These are phyloP conservation scores for Platysteira castanea DNA, from an alignment of 2,113 vertebrate genomes.

Conservation along the genomic window DNA sequence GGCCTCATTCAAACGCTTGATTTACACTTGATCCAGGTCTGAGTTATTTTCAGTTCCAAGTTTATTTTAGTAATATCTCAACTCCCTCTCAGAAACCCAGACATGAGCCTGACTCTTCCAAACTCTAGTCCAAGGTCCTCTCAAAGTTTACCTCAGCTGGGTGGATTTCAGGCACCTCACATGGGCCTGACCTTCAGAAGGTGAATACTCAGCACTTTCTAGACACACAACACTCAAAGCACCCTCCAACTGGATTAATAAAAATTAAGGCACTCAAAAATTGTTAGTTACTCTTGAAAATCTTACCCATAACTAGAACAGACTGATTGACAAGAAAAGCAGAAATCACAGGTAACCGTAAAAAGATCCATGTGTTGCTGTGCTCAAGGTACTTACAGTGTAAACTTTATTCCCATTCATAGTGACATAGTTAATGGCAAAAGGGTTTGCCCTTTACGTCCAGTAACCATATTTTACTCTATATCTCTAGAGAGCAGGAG, in stretches of 20 bases:
- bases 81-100: background rate
- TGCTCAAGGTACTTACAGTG: background rate
- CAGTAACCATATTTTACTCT: constrained; percentile 28
- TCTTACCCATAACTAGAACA: background rate
- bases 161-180: background rate
- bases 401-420: constrained; percentile 36
- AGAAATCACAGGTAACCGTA: background rate
- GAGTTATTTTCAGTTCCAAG: background rate
- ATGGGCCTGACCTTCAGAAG: background rate
- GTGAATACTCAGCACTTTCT: background rate
- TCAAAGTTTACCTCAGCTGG: background rate
- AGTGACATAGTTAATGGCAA: constrained; percentile 21
- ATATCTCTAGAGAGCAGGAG: constrained; percentile 15
- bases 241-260: background rate
- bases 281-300: background rate
- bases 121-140: background rate
- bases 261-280: constrained; percentile 36
- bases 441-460: constrained; percentile 23
- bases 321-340: background rate
- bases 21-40: background rate
- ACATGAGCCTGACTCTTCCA: background rate
- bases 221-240: background rate
- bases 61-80: background rate
- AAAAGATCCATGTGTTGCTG: background rate
- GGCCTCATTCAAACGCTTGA: background rate